Evolutionary conservation across 2,888 invertebrate genomes (phyloP).

Genomic region (Horisme vitalbata): DNA sequence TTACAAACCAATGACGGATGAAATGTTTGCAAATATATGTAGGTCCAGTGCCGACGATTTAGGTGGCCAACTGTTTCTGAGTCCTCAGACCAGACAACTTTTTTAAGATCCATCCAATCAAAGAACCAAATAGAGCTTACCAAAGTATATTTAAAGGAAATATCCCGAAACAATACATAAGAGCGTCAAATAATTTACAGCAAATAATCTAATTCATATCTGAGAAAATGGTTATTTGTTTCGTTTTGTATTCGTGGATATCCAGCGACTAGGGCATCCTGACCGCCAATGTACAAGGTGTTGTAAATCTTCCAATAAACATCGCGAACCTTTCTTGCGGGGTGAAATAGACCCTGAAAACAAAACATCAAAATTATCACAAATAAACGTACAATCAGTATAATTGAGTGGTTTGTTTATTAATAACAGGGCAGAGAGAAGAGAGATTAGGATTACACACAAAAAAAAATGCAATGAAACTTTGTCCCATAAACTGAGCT

Average conservation of each 20-base stretch:
- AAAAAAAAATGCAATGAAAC: no score
- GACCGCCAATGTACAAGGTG: conserved; percentile 98
- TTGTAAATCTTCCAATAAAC: conserved; percentile 99
- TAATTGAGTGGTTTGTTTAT: no score
- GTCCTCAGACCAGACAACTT: neutral
- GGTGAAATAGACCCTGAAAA: conserved; percentile 97
- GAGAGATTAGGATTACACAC: no score
- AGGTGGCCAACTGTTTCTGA: neutral
- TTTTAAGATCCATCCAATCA: neutral
- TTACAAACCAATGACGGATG: no score
- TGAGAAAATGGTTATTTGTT: conserved; percentile 95
- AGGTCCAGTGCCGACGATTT: no score
- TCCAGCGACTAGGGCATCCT: conserved; percentile 98
- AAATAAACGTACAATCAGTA: no score
- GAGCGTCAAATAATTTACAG: conserved; percentile 81
- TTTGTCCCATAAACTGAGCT: no score
- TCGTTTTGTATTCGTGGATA: conserved; percentile 98
- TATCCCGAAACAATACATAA: conserved; percentile 31
- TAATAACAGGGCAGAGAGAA: no score
- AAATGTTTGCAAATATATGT: no score
- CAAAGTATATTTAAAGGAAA: conserved; percentile 15
- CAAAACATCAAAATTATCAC: no score
- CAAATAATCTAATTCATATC: conserved; percentile 97
- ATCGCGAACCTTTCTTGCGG: conserved; percentile 98
- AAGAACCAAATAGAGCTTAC: conserved; percentile 1